Percentiles rank a stretch among this genome's conserved stretches.
Evolutionary conservation across 2,888 invertebrate species (phyloP).

Genomic region (Scotopteryx bipunctaria): DNA sequence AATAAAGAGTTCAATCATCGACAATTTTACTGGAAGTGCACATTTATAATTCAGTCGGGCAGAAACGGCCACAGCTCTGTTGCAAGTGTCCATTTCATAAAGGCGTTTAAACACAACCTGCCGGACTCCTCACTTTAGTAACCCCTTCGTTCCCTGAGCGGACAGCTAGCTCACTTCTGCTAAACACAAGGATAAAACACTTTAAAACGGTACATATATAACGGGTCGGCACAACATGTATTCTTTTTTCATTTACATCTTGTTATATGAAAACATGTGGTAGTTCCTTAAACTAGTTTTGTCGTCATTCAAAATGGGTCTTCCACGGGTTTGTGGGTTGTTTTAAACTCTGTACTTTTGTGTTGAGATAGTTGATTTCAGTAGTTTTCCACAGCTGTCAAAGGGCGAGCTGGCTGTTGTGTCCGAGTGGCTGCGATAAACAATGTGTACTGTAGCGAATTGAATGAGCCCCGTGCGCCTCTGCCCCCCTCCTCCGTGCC

Average conservation of each 20-base stretch:
- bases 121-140: conserved; percentile 27
- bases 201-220: no score
- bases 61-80: conserved; percentile 21
- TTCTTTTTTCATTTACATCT: no score
- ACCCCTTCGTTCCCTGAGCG: conserved; percentile 4
- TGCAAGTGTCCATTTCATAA: conserved; percentile 29
- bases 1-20: conserved; percentile 2
- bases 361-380: no score
- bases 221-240: no score
- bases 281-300: no score
- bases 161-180: conserved; percentile 5
- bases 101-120: conserved; percentile 29
- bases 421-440: conserved; percentile 23
- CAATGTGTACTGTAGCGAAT: conserved; percentile 34
- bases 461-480: conserved; percentile 19
- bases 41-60: conserved; percentile 6
- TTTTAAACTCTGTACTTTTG: no score
- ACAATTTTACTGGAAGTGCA: conserved; percentile 6
- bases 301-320: no score
- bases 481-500: not conserved
- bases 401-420: conserved; percentile 15
- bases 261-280: no score
- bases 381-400: no score
- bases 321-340: no score
- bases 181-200: not conserved